Base-by-base conservation (phyloP, 1,140 invertebrate genomes). In the Acromyrmex echinatior region DNA sequence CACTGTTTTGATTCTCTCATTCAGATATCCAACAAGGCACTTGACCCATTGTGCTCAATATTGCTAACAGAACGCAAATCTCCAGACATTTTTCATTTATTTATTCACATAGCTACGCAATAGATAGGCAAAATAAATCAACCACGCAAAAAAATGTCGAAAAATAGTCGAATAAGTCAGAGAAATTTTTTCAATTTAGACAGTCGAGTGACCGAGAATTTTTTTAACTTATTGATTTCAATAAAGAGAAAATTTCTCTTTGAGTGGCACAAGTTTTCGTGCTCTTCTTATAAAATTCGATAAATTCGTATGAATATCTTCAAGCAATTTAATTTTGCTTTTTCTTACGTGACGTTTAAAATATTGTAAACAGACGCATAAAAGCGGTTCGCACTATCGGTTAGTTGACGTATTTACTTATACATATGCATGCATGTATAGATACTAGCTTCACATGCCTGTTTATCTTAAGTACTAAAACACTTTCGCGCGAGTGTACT, bases 371-470 rank as follows among this genome's bases (percentile, higher is more conserved):
- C 14, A 18, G 9, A 21, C 12, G 21, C 49, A 21, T 0, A 62
- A 51, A 68, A 35, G 28, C 16, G 53, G 14, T n/a, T 28, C 25
- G 31, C 14, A 14, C n/a, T 71, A 80, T 53, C 31, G n/a, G 5
- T 21, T 21, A 9, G 49, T 71, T 81, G 78, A 80, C 63, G 62
- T 51, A 79, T 66, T 70, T 70, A 80, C 4, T 21, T 49, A 62
- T n/a, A 68, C 1, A 66, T 25, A 25, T 66, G 10, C 25, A 35
- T 56, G 39, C 31, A 65, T 35, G 16, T 3, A 66, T 21, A 65
- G 39, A 39, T 56, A 56, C 12, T 2, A n/a, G 28, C 16, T 45
- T 81, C 18, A 39, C 7, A 31, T 45, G 31, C 31, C 25, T 14
- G 14, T 70, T 81, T 39, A 70, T 70, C n/a, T 35, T 28, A 16